Conservation (phyloP, 2,113 vertebrate species). For the Pionites leucogaster region DNA sequence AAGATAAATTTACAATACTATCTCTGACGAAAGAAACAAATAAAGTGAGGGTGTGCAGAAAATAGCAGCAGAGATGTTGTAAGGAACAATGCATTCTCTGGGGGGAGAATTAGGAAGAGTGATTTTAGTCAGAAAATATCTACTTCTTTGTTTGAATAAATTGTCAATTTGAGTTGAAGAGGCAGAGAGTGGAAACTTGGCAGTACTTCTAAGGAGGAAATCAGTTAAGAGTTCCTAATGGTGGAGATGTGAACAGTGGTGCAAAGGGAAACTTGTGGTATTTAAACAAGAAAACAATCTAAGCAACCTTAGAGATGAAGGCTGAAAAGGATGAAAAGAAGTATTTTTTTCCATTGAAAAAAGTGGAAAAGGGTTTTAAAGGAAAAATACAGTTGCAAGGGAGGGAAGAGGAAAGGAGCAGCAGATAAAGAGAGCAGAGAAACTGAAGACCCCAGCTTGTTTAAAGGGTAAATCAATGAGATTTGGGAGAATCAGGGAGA, state of each 20-base stretch:
- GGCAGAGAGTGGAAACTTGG: not conserved
- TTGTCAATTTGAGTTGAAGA: not conserved
- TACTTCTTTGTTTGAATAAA: not conserved
- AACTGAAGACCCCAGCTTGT: fast-evolving
- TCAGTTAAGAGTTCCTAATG: not conserved
- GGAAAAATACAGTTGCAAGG: not conserved
- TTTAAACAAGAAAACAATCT: not conserved
- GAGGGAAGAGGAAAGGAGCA: not conserved
- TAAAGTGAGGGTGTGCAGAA: not conserved
- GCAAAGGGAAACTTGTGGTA: not conserved
- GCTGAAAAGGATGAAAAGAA: not conserved
- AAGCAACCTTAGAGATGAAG: not conserved
- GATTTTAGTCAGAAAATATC: not conserved
- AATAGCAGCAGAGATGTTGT: not conserved
- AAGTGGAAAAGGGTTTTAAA: not conserved
- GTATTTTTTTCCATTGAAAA: not conserved
- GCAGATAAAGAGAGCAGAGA: not conserved
- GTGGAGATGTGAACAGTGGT: not conserved
- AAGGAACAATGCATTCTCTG: not conserved
- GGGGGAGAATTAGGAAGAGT: not conserved
- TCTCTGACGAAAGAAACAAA: not conserved
- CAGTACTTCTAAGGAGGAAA: not conserved
- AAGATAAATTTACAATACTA: not conserved
- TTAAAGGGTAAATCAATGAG: not conserved
- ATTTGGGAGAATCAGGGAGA: not conserved